These are phyloP conservation scores for Pseudolycoriella hygida DNA, from an alignment of 2,888 invertebrate species.

Conservation along the genomic window DNA sequence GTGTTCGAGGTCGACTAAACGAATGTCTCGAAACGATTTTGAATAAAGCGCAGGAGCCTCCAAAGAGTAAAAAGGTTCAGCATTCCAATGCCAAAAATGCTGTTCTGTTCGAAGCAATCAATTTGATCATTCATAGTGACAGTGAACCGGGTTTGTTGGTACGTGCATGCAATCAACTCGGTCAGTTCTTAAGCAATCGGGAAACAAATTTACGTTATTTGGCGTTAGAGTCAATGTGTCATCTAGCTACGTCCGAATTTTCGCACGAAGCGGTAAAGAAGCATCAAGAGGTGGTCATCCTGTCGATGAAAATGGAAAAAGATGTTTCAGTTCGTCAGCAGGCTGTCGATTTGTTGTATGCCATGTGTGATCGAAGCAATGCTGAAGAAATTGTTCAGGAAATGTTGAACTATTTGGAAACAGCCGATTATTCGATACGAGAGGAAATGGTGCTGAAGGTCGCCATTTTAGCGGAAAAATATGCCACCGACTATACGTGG, in stretches of 20 bases:
- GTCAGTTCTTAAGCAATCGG: constrained; percentile 91
- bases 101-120: constrained; percentile 97
- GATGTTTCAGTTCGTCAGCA: constrained; percentile 96
- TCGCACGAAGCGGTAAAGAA: constrained; percentile 99
- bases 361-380: constrained; percentile 99
- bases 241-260: constrained; percentile 96
- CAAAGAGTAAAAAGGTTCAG: constrained; percentile 99
- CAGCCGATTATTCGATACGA: constrained; percentile 97
- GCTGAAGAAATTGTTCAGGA: constrained; percentile 99
- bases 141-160: constrained; percentile 93
- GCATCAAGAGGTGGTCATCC: constrained; percentile 97
- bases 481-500: constrained; percentile 99
- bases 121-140: constrained; percentile 98
- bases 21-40: constrained; percentile 97
- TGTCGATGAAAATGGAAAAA: constrained; percentile 98
- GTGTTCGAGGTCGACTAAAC: constrained; percentile 85
- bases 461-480: constrained; percentile 97
- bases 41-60: constrained; percentile 98
- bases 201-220: constrained; percentile 96
- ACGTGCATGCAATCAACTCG: constrained; percentile 95
- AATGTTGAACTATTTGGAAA: constrained; percentile 97
- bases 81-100: constrained; percentile 99
- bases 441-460: constrained; percentile 99
- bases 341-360: constrained; percentile 94
- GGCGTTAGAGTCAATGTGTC: constrained; percentile 98